Evolutionary conservation across 2,797 vertebrate genomes (phyloP), one percentile per base, ranked within the genome.

Genomic region (Gouania willdenowi): DNA sequence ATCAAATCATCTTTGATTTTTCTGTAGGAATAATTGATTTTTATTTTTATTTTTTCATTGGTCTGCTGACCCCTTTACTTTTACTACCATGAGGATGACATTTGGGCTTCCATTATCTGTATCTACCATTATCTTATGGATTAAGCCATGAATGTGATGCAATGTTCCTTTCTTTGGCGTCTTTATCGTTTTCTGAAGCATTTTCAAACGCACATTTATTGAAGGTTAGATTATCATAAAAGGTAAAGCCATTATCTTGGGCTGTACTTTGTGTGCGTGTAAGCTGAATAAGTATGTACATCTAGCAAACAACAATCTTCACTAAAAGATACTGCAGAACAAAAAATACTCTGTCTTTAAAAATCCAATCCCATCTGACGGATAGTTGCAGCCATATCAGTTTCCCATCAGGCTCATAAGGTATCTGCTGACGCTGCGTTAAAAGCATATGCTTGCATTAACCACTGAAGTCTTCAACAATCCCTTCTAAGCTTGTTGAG

Each of bases 391-490:
- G 25, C 26, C 51, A 9, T 17, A 29, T 45, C 20, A 21, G 2
- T 36, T 54, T 27, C 35, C 35, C 5, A 34, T 11, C 4, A n/a
- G 12, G 18, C 26, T 65, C 42, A 26, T n/a, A 49, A 59, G 36
- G 63, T 52, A 60, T 42, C 29, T 60, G 50, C 65, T 46, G 72
- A 66, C 46, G 55, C 12, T 23, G 31, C 61, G 50, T 47, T 42
- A 40, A 49, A 12, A 45, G 36, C 45, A 33, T 61, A 66, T 73
- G 41, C 37, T 43, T 4, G 22, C 55, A 66, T 63, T 62, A 53
- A 78, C 43, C 49, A 45, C 25, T 32, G 20, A 42, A 72, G 49
- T 66, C 70, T 43, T 27, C 40, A 67, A 71, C 72, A 65, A 53
- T 82, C 55, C 50, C 35, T 22, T 21, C 64, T 63, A 68, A 71